Base-by-base conservation (phyloP, 2,113 vertebrate species). In the Tretioscincus oriximinensis region DNA sequence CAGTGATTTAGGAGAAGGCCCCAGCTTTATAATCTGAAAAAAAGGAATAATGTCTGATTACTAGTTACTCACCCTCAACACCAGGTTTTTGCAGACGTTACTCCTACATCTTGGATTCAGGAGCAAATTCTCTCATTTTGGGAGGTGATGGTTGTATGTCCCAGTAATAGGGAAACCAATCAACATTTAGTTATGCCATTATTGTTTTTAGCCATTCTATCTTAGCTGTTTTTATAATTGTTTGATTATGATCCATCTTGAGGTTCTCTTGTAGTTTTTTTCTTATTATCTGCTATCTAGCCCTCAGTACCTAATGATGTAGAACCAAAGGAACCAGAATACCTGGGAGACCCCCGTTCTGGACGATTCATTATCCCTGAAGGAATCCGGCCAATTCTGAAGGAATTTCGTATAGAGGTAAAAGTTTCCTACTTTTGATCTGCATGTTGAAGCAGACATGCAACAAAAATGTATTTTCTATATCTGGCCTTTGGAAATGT, bases 381-480 rank as follows among this genome's bases (percentile, higher is more conserved):
- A 9, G 96, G 94, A 10, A 95, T 99, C 67, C 94, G 94, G 29
- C 98, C 96, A 0, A 91, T 96, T 61, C 95, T 99, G 86, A 96
- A 93, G 88, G 96, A 96, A 60, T 99, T 99, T 87, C 95, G 95
- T 86, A 96, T 99, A 10, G 98, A 99, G 97, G 97, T 97, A 89
- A 0, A 0, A 49, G 31, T 14, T 14, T 81, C 9, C 66, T 45
- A 0, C 4, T 28, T 70, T 9, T 58, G 11, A 7, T 45, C 20
- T 24, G 22, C 12, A 20, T 28, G 3, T 65, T 66, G 20, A 73
- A 69, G 18, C n/a, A 12, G 20, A 41, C 4, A 35, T 28, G 12
- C 31, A 8, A 7, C 26, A 35, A 14, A 75, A 9, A 73, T 41
- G 20, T 14, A 11, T 8, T 63, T 16, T 80, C 4, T 41, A 45